Percentiles rank a stretch among this genome's conserved stretches.
Conservation (phyloP, 1,140 invertebrate genomes). For the Platorchestia sp. region DNA sequence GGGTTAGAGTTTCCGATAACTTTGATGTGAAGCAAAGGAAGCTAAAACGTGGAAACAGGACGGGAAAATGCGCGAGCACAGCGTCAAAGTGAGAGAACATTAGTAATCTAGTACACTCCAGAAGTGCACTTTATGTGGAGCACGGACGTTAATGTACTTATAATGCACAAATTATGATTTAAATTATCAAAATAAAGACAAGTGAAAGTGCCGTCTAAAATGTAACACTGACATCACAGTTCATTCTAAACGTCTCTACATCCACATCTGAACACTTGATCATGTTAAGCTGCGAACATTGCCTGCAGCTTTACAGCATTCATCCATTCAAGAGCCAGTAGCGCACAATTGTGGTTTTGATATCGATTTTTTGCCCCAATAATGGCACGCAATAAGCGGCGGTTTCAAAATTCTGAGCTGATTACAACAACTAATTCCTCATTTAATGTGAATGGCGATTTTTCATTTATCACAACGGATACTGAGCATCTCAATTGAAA, state of each 20-base stretch:
- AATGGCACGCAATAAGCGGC: too few relatives aligned
- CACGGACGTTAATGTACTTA: neutral
- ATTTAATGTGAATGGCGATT: too few relatives aligned
- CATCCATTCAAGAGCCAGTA: neutral
- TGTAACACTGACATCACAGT: neutral
- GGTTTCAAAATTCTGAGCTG: too few relatives aligned
- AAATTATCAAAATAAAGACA: too few relatives aligned
- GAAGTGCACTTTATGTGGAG: neutral
- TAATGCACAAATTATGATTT: neutral
- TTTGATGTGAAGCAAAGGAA: neutral
- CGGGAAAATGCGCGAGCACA: neutral
- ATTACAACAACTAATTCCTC: too few relatives aligned
- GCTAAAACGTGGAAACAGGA: neutral
- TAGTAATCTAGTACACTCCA: neutral
- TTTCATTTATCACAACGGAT: too few relatives aligned
- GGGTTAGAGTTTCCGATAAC: neutral
- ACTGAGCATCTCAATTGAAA: too few relatives aligned
- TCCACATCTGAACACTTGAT: neutral
- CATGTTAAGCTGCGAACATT: neutral
- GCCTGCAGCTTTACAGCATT: neutral
- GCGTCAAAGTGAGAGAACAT: neutral
- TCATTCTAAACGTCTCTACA: too few relatives aligned
- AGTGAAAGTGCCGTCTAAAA: neutral
- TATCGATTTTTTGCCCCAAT: too few relatives aligned
- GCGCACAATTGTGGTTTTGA: too few relatives aligned